Conservation (phyloP, 1,140 invertebrate species). For the Pollicipes pollicipes region DNA sequence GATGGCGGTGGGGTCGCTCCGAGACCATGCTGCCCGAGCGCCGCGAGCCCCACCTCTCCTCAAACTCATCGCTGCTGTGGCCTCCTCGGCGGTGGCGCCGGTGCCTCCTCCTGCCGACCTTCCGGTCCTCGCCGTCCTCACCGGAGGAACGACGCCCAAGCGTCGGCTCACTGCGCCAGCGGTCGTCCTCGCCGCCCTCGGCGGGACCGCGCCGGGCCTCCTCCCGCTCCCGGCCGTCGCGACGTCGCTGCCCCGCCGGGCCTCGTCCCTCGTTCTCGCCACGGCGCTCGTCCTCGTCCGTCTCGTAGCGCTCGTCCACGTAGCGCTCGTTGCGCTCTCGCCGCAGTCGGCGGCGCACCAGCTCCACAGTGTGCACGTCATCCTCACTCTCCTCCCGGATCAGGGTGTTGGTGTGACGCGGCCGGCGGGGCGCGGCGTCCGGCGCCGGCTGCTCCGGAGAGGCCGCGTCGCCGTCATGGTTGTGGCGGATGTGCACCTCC, state of each 20-base stretch:
- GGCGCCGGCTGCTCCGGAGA: not conserved
- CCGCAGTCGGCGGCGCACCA: not conserved
- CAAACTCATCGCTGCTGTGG: not conserved
- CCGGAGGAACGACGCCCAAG: too few relatives aligned
- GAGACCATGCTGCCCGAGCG: too few relatives aligned
- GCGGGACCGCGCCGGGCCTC: too few relatives aligned
- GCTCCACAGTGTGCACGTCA: not conserved
- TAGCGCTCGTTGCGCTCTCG: not conserved
- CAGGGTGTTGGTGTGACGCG: not conserved
- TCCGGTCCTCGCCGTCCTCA: not conserved
- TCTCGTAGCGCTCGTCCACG: not conserved
- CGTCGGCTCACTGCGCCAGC: not conserved
- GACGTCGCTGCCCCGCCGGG: too few relatives aligned
- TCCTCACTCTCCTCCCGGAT: not conserved
- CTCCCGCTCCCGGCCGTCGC: not conserved
- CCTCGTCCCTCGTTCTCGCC: too few relatives aligned
- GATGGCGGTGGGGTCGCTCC: too few relatives aligned
- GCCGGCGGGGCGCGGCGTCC: not conserved
- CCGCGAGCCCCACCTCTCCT: too few relatives aligned
- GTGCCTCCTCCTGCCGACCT: not conserved
- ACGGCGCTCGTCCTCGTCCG: not conserved
- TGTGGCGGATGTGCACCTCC: not conserved
- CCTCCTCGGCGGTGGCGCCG: not conserved
- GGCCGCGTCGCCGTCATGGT: too few relatives aligned
- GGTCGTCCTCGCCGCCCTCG: not conserved